Evolutionary conservation across 2,888 invertebrate species (phyloP), one percentile per base, ranked within the genome.

Genomic region (Zonitis immaculata): DNA sequence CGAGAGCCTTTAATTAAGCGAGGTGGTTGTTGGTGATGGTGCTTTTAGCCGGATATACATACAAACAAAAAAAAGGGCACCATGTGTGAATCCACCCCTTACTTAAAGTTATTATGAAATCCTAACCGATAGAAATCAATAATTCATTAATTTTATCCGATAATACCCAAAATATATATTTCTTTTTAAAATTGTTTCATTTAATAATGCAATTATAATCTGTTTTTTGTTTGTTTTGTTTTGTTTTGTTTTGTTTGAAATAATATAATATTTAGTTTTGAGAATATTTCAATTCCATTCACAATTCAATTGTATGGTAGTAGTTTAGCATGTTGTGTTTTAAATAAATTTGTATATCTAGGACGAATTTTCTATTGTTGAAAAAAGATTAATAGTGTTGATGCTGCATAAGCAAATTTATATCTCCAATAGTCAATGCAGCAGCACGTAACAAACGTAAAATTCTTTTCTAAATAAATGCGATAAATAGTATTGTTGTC

Each of bases 1-100:
- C 55, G 59, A 57, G 54, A 56, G 49, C 54, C 55, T 59, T 59
- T 59, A 59, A 59, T 59, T 59, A 57, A 59, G 56, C 54, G 49
- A 51, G 55, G 55, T 51, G 51, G 39, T 48, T 43, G 47, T 47
- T n/a, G 14, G 52, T 49, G 49, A 6, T 27, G 28, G 28, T n/a
- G n/a, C 11, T 39, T 18, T 16, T 39, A 39, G 11, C 39, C 4
- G 39, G 16, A 35, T 35, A 8, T 18, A 26, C 26, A 26, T 11
- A 8, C 9, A 18, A 8, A 8, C 9, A 18, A 8, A 39, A 39
- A 28, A 39, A 39, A 39, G 18, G 39, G 18, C 39, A 39, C 39
- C 18, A 39, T 39, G 39, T 39, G 39, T 18, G 39, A 39, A 39
- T 39, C 39, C 16, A 18, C 39, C 39, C 39, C 11, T 6, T 2